These are phyloP conservation scores for Charina bottae DNA, from an alignment of 2,113 vertebrate species.

Conservation along the genomic window DNA sequence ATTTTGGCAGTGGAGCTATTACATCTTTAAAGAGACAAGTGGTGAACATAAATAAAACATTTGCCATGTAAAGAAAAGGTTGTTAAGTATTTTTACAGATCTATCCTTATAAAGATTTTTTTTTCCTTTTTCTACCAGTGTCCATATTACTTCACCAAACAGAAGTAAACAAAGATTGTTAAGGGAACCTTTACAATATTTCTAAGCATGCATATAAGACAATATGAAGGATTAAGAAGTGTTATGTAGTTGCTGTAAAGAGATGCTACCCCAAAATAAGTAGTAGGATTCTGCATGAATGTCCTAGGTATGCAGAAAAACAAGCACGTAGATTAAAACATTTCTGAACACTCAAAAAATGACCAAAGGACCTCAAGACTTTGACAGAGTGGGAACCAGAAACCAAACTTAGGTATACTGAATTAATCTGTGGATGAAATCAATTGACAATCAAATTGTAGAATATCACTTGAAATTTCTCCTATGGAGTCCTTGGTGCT, in stretches of 20 bases:
- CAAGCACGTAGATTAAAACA: not conserved
- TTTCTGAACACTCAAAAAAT: not conserved
- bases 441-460: not conserved
- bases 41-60: conserved; percentile 46
- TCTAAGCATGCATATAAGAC: not conserved
- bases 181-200: not conserved
- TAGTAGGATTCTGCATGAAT: not conserved
- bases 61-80: conserved; percentile 9
- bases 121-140: not conserved
- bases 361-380: not conserved
- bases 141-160: conserved; percentile 33
- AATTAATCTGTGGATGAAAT: not conserved
- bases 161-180: conserved; percentile 6
- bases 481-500: no score
- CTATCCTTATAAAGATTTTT: conserved; percentile 37
- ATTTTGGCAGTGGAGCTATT: conserved; percentile 47
- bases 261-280: not conserved
- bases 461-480: not conserved
- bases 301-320: not conserved
- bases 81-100: conserved; percentile 26
- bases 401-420: not conserved
- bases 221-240: not conserved
- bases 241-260: not conserved
- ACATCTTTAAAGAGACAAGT: conserved; percentile 19
- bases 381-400: not conserved